These are phyloP conservation scores for Anthopleura xanthogrammica DNA, from an alignment of 92 coral and sea anemone species.

Conservation along the genomic window DNA sequence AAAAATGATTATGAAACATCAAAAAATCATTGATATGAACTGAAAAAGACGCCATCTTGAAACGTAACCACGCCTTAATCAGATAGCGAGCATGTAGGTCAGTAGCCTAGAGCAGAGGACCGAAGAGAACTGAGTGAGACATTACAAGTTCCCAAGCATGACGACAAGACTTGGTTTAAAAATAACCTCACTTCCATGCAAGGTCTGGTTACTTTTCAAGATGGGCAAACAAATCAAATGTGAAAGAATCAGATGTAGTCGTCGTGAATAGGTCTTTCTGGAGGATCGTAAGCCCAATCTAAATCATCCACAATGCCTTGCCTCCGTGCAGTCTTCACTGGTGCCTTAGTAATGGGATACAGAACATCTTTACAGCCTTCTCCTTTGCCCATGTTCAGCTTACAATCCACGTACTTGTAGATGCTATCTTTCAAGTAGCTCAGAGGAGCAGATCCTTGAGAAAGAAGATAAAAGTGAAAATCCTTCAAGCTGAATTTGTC, in stretches of 20 bases:
- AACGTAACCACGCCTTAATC: not conserved
- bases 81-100: not conserved
- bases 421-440: slow-evolving; percentile 43
- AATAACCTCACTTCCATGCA: not conserved
- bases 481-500: too few relatives aligned
- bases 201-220: not conserved
- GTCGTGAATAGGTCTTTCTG: not conserved
- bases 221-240: not conserved
- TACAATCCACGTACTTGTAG: slow-evolving; percentile 50
- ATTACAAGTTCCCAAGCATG: not conserved
- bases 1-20: too few relatives aligned
- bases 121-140: not conserved
- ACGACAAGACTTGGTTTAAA: not conserved
- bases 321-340: not conserved
- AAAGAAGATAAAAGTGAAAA: slow-evolving; percentile 15
- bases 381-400: slow-evolving; percentile 41
- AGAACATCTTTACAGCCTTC: slow-evolving; percentile 61
- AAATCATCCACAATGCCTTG: not conserved
- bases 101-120: not conserved
- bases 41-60: not conserved
- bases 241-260: not conserved
- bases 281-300: not conserved
- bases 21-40: too few relatives aligned
- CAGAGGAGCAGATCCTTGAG: slow-evolving; percentile 90
- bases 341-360: slow-evolving; percentile 4